Base-by-base conservation (phyloP, 2,797 vertebrate genomes). In the Hippoglossus hippoglossus region DNA sequence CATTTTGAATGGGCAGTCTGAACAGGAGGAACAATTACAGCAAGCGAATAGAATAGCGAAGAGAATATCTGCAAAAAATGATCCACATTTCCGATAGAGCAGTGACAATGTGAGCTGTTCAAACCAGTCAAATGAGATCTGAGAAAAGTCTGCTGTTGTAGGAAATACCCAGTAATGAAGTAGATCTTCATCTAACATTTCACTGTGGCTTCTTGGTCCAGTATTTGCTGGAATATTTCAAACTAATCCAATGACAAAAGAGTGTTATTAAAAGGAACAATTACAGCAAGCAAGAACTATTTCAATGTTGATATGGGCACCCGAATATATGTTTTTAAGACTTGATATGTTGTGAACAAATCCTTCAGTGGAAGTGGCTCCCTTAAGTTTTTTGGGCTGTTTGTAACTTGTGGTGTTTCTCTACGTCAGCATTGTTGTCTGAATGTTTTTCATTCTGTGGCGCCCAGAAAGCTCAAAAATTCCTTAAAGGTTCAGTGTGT, bases 41-140 rank as follows among this genome's bases (percentile, higher is more conserved):
- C 24, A 39, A 21, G n/a, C 31, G n/a, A n/a, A n/a, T n/a, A n/a
- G n/a, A n/a, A n/a, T n/a, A n/a, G n/a, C n/a, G n/a, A n/a, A n/a
- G n/a, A n/a, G n/a, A n/a, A n/a, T n/a, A n/a, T n/a, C n/a, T n/a
- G n/a, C n/a, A n/a, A 66, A 49, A 49, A 6, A 13, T 41, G 47
- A 16, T 3, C 26, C 58, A 22, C 13, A 31, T 28, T 49, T 53
- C 12, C 21, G 19, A 36, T 0, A 18, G 55, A 74, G 46, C 22
- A 31, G 50, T 18, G 60, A 58, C 66, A 80, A 65, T 36, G 26
- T 52, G 44, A 67, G 70, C 74, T 72, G 39, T 67, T 47, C 31
- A 60, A 60, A 60, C 41, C 56, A 39, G n/a, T 39, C 34, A 22
- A 39, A 15, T 28, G 9, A 59, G 56, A 16, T 49, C 28, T 18